Evolutionary conservation across 2,888 invertebrate species (phyloP), one percentile per base, ranked within the genome.

Genomic region (Macrophya alboannulata): DNA sequence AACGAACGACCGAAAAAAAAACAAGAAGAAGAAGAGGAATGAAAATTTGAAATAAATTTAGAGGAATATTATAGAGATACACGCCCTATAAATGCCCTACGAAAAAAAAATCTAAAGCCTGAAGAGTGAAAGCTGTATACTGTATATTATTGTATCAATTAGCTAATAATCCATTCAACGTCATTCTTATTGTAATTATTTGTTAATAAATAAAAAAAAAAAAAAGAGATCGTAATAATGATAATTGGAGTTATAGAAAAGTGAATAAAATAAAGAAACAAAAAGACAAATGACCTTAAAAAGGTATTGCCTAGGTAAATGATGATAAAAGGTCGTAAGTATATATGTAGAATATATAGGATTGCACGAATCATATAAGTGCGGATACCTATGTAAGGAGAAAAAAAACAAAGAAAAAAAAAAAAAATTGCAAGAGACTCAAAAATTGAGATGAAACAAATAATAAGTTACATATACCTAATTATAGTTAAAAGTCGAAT

Each of bases 121-220:
- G 68, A 37, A 10, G 43, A 43, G 74, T 45, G 21, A 10, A 45
- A 1, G 31, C 37, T 45, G 45, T 74, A 43, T 74, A 74, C 45
- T 74, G n/a, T 45, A 43, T 74, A 68, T 68, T 68, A 68, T 37
- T 68, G 31, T 68, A 68, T 37, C 68, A 68, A 68, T 68, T 37
- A 68, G 68, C 68, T 68, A 37, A 68, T 68, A 68, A 68, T 68
- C 37, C 68, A 68, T 37, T 68, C 31, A 68, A 68, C 68, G 68
- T 68, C 68, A 68, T 31, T 68, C 68, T 68, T 17, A 37, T 68
- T 68, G 68, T 68, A 68, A 68, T 68, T 68, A 68, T 68, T 37
- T 68, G 68, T 68, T 37, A 68, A 68, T 68, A 68, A 37, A 68
- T 37, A 31, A 37, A 37, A 55, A n/a, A 55, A 15, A 55, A n/a